These are phyloP conservation scores for Cheilosia urbana DNA, from an alignment of 2,888 invertebrate genomes.

Conservation along the genomic window DNA sequence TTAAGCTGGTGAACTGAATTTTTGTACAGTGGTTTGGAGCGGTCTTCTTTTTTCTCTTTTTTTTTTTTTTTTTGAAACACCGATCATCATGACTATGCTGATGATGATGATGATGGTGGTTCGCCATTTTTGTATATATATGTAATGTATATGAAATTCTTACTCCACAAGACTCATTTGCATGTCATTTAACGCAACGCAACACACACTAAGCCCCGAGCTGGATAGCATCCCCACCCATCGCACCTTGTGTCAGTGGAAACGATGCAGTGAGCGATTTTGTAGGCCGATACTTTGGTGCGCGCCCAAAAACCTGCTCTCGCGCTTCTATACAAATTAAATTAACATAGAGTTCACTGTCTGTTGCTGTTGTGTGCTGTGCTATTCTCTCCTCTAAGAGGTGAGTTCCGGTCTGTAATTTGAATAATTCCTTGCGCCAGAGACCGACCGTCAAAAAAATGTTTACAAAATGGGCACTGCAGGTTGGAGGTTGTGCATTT, in stretches of 20 bases:
- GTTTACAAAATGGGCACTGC: conserved; percentile 61
- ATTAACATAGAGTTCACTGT: conserved; percentile 72
- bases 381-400: conserved; percentile 38
- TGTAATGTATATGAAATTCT: conserved; percentile 21
- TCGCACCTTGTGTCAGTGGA: conserved; percentile 33
- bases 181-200: conserved; percentile 75
- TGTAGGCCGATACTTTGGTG: conserved; percentile 70
- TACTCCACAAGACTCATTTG: conserved; percentile 72
- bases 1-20: conserved; percentile 66
- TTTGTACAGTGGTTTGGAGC: conserved; percentile 41
- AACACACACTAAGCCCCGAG: conserved; percentile 71
- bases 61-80: conserved; percentile 34
- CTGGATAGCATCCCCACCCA: conserved; percentile 54
- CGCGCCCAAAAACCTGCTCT: conserved; percentile 74
- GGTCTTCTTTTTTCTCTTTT: conserved; percentile 4
- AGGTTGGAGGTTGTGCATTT: conserved; percentile 40
- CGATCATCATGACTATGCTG: conserved; percentile 62
- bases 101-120: conserved; percentile 61
- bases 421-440: conserved; percentile 65
- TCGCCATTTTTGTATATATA: conserved; percentile 69
- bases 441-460: conserved; percentile 28
- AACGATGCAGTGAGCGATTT: conserved; percentile 66
- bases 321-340: conserved; percentile 74
- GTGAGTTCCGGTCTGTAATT: conserved; percentile 63
- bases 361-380: conserved; percentile 3